Conservation (phyloP, 1,140 invertebrate species). For the Euwallacea similis region DNA sequence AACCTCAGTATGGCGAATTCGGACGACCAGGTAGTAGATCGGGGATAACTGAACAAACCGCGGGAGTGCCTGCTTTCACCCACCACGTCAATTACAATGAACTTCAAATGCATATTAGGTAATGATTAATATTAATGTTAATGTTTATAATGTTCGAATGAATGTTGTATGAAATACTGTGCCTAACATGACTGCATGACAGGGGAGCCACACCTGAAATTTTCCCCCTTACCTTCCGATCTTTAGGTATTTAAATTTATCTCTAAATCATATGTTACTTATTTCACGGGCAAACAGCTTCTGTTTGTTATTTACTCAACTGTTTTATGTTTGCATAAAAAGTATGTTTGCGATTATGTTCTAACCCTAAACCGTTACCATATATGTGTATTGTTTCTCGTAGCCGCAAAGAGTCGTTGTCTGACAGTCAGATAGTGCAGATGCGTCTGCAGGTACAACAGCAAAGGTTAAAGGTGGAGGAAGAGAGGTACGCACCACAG, state of each 20-base stretch:
- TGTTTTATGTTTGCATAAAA: conserved; percentile 12
- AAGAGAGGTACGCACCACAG: conserved; percentile 66
- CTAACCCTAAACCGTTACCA: not conserved
- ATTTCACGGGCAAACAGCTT: not conserved
- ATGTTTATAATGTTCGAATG: not conserved
- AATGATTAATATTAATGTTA: conserved; percentile 42
- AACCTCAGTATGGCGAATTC: conserved; percentile 47
- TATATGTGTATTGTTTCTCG: conserved; percentile 32
- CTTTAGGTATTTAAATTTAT: no score
- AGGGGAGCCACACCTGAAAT: not conserved
- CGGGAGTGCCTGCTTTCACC: conserved; percentile 60
- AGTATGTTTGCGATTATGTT: conserved; percentile 30
- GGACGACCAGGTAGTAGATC: conserved; percentile 59
- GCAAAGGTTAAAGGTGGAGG: conserved; percentile 71
- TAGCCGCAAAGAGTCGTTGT: conserved; percentile 56
- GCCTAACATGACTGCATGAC: conserved; percentile 17
- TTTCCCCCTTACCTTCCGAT: no score
- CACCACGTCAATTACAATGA: conserved; percentile 86
- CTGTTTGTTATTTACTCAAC: conserved; percentile 5
- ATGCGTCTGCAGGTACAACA: conserved; percentile 71
- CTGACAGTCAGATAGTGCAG: conserved; percentile 72
- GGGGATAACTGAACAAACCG: conserved; percentile 57
- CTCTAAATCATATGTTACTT: no score
- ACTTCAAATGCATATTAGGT: conserved; percentile 78
- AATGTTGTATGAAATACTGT: not conserved